These are phyloP conservation scores for Motacilla alba DNA, from an alignment of 2,113 vertebrate genomes.

Conservation along the genomic window DNA sequence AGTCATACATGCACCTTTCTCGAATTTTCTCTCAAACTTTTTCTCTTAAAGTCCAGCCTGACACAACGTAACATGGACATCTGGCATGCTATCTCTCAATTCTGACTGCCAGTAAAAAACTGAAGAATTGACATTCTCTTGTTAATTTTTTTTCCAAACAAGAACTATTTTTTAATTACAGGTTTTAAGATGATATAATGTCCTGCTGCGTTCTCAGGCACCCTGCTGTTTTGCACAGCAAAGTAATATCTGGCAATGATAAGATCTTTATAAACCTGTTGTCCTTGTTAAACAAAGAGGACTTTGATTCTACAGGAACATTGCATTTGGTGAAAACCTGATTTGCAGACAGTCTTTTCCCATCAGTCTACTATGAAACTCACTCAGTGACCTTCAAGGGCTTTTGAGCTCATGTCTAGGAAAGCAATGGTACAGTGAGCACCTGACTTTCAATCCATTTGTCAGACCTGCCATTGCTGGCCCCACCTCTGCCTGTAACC, in stretches of 20 bases:
- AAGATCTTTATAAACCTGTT: constrained; percentile 32
- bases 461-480: not conserved
- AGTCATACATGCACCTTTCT: not conserved
- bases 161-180: not conserved
- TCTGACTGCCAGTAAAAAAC: not conserved
- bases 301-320: constrained; percentile 42
- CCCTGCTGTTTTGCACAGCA: not conserved
- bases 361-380: not conserved
- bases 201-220: not conserved
- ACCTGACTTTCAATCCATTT: constrained; percentile 9
- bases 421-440: not conserved
- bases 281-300: constrained; percentile 33
- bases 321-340: not conserved
- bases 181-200: not conserved
- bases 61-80: not conserved
- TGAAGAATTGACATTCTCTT: not conserved
- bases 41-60: not conserved
- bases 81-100: not conserved
- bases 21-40: not conserved
- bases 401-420: not conserved
- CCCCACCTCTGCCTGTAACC: not conserved
- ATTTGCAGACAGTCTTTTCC: constrained; percentile 5
- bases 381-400: constrained; percentile 26
- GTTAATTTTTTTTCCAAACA: not conserved
- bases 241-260: not conserved